phyloP scores from a whole-genome alignment of 2,888 invertebrate species.

The Zygogramma bicolorata region DNA sequence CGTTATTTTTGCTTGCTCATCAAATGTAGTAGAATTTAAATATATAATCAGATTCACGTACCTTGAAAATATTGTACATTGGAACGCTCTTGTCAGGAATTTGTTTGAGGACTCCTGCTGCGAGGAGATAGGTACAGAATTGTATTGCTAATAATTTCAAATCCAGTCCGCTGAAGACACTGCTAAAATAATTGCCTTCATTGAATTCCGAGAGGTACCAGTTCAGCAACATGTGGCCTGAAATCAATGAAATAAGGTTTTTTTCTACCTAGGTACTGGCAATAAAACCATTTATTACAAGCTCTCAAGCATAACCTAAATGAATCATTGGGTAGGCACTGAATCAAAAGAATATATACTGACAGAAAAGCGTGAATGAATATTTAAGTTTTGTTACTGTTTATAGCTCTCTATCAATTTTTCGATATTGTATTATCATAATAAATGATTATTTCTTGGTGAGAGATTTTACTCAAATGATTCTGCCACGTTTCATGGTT shows the following conservation, averaged over 20 bases:
- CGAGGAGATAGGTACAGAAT: conserved; percentile 88
- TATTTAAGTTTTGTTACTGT: too few species aligned
- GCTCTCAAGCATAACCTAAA: too few species aligned
- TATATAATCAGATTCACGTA: conserved; percentile 61
- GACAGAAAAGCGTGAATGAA: too few species aligned
- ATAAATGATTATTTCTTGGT: too few species aligned
- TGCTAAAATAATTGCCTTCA: conserved; percentile 76
- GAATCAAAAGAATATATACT: too few species aligned
- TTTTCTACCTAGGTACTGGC: background rate
- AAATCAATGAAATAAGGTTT: conserved; percentile 4
- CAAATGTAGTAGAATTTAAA: too few species aligned
- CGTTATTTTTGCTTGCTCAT: background rate
- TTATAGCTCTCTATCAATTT: too few species aligned
- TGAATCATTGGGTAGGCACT: too few species aligned
- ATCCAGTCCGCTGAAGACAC: conserved; percentile 77
- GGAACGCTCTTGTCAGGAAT: conserved; percentile 81
- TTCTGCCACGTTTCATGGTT: too few species aligned
- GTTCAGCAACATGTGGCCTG: conserved; percentile 92
- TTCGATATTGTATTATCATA: too few species aligned
- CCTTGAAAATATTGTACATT: conserved; percentile 78
- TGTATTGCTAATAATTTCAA: conserved; percentile 82
- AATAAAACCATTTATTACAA: too few species aligned
- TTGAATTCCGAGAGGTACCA: conserved; percentile 86
- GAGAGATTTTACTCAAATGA: too few species aligned
- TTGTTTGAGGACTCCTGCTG: conserved; percentile 87